Conservation (phyloP, 2,888 invertebrate species). For the Agonum fuliginosum region DNA sequence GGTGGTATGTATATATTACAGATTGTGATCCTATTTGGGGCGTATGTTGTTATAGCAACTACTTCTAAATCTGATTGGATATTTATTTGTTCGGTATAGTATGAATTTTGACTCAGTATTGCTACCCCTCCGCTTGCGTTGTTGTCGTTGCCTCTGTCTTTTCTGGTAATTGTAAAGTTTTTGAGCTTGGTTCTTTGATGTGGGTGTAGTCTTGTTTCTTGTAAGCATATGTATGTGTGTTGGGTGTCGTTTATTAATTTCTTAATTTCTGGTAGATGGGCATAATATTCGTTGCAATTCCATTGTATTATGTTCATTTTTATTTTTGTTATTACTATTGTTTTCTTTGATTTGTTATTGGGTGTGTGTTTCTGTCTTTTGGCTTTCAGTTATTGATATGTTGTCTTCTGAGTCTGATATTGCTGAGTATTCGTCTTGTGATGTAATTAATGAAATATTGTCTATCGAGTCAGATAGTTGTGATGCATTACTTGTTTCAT, state of each 20-base stretch:
- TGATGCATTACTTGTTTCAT: too few relatives aligned
- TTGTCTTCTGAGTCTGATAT: too few relatives aligned
- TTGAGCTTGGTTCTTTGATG: neutral
- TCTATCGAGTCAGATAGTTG: too few relatives aligned
- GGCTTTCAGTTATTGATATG: too few relatives aligned
- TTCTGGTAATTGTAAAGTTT: neutral
- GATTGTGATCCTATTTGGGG: neutral
- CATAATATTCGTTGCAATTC: slow-evolving; percentile 1
- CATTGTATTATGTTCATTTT: slow-evolving; percentile 9
- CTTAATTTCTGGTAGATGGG: neutral
- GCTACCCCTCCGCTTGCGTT: slow-evolving; percentile 6
- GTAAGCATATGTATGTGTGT: neutral
- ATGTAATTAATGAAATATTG: too few relatives aligned
- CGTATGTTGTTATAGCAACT: neutral
- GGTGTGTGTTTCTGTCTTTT: too few relatives aligned
- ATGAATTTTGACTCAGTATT: too few relatives aligned
- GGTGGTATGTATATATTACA: slow-evolving; percentile 7
- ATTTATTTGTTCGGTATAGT: neutral
- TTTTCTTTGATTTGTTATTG: too few relatives aligned
- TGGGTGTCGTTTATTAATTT: neutral
- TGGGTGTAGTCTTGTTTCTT: neutral
- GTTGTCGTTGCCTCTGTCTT: neutral
- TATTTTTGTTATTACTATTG: too few relatives aligned
- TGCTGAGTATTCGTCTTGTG: too few relatives aligned
- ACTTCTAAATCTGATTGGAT: neutral